Base-by-base conservation (phyloP, 2,797 vertebrate genomes). In the Garrulus glandarius region DNA sequence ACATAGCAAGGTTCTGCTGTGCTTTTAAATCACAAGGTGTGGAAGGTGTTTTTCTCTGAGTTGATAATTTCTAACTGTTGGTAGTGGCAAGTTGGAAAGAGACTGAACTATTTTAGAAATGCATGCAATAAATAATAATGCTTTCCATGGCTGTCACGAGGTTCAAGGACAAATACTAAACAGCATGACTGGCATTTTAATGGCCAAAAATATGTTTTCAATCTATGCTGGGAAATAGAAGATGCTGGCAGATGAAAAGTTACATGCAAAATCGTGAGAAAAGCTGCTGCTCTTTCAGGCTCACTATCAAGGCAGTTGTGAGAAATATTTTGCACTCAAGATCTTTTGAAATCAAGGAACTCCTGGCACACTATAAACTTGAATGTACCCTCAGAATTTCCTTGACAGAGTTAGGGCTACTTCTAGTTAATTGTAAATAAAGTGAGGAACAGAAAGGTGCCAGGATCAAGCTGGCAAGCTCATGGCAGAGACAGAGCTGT, bases 101-200 rank as follows among this genome's bases (percentile, higher is more conserved):
- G n/a, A 71, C 15, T 24, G 39, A 85, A 61, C 37, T 50, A 19
- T 60, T 92, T 84, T 43, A 50, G n/a, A 93, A 79, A 61, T 37
- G 26, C 4, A 8, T 61, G 37, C 68, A 93, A 47, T 80, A 93
- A 87, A 89, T 74, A 91, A 77, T 55, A 69, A 64, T 68, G n/a
- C 11, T 85, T 87, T 56, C 74, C 29, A 37, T 60, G 27, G 22
- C 21, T 75, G 61, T 77, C 89, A 75, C 20, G 19, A 85, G 65
- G n/a, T 89, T 75, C 70, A 95, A 95, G 91, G 88, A 85, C 78
- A 69, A 87, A 80, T 43, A 81, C 56, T 52, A 49, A 92, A 60
- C 32, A 79, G 34, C 56, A 46, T 56, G 69, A 59, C 57, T 60
- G 30, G 43, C 57, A 44, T 92, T 91, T 93, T 87, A 89, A 74